Evolutionary conservation across 2,888 invertebrate genomes (phyloP).

Genomic region (Drosophila mulleri): DNA sequence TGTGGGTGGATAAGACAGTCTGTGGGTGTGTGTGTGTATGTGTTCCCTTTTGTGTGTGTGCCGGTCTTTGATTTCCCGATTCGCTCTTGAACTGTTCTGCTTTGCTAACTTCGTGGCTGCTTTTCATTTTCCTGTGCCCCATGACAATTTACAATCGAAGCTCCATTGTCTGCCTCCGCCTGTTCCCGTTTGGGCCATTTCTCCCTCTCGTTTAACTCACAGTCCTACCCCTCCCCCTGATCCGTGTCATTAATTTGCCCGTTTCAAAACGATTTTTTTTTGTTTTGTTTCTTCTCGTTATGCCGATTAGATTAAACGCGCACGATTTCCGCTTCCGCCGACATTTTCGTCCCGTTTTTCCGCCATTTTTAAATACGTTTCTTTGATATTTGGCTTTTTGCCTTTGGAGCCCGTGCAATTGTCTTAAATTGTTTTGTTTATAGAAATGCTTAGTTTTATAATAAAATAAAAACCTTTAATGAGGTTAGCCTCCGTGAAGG

Average conservation of each 20-base stretch:
- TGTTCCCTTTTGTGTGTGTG: neutral
- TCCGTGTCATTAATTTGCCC: conserved; percentile 52
- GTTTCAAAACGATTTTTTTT: conserved; percentile 27
- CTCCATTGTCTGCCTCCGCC: neutral
- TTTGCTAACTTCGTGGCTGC: conserved; percentile 21
- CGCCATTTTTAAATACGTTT: neutral
- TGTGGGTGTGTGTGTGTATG: neutral
- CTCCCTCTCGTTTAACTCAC: neutral
- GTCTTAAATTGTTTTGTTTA: conserved; percentile 3
- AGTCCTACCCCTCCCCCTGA: neutral
- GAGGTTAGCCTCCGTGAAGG: conserved; percentile 44
- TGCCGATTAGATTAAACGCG: conserved; percentile 58
- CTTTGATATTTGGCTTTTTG: neutral
- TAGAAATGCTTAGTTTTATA: neutral
- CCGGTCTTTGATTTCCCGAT: conserved; percentile 33
- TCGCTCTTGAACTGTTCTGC: conserved; percentile 15
- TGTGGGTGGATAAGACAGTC: neutral
- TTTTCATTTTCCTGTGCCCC: conserved; percentile 39
- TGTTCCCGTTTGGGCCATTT: neutral
- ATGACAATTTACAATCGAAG: conserved; percentile 46
- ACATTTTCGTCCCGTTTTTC: conserved; percentile 36
- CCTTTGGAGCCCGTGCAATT: neutral
- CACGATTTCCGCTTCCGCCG: conserved; percentile 63
- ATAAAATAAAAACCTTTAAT: conserved; percentile 37
- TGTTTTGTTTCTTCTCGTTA: conserved; percentile 8